Evolutionary conservation across 2,888 invertebrate species (phyloP).

Genomic region (Cenopis cana): DNA sequence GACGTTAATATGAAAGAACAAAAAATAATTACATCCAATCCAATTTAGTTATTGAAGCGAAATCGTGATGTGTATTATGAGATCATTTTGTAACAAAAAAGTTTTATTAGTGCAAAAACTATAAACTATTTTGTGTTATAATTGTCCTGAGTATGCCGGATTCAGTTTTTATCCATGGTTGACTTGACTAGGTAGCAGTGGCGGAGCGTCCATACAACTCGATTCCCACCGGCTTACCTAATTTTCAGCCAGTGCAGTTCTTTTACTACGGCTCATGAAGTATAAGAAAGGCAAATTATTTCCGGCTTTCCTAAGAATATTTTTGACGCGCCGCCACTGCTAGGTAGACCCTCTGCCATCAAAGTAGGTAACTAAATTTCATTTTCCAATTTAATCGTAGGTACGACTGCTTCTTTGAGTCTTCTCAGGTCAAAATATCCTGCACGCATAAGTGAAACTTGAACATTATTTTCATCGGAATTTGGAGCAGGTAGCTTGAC

Average conservation of each 20-base stretch:
- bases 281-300: no score
- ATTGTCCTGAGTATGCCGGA: slow-evolving; percentile 68
- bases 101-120: slow-evolving; percentile 70
- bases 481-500: no score
- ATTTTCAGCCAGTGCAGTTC: no score
- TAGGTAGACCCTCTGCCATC: slow-evolving; percentile 53
- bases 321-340: no score
- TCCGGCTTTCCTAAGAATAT: no score
- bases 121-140: slow-evolving; percentile 49
- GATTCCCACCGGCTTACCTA: no score
- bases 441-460: no score
- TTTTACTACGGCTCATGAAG: no score
- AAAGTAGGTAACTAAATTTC: slow-evolving; percentile 34
- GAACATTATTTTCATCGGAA: no score
- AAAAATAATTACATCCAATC: slow-evolving; percentile 50
- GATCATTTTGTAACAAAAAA: slow-evolving; percentile 70
- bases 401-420: background rate
- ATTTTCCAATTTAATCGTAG: background rate
- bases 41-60: slow-evolving; percentile 51
- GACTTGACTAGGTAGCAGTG: no score
- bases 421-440: no score
- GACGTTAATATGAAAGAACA: slow-evolving; percentile 28
- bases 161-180: slow-evolving; percentile 62
- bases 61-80: slow-evolving; percentile 54
- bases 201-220: no score